Evolutionary conservation across 1,140 invertebrate species (phyloP), one percentile per base, ranked within the genome.

Genomic region (Ceratina calcarata): DNA sequence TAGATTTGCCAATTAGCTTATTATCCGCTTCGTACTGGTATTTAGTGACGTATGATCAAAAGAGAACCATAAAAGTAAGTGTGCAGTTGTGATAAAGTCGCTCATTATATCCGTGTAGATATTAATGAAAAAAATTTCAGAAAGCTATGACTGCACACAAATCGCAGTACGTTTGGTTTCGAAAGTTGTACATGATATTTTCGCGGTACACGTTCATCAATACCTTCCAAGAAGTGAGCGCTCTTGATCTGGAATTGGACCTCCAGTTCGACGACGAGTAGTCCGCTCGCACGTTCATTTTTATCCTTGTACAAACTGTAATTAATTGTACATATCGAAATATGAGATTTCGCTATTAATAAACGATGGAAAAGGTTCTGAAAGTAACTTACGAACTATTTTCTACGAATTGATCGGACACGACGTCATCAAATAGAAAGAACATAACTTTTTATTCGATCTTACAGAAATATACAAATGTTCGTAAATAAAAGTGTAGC

Each of bases 161-260:
- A 85, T 97, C 97, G 18, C 98, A 99, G 91, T 95, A 98, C 91
- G 95, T 97, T 16, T 99, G 98, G 98, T 99, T 98, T 91, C 94
- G 98, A 80, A 95, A 95, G 88, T 93, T 99, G 8, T 99, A 98
- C 90, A 95, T 99, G 85, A 91, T 96, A 64, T 98, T 98, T 93
- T 98, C 98, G 49, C 95, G 98, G 45, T 99, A 98, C 89, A 96
- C 98, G 91, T 94, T 98, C 53, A 96, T 99, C 13, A 99, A 99
- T 90, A 97, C 97, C 3, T 93, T 97, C 67, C 94, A 95, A 82
- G 94, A 95, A 90, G 94, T 97, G 82, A 95, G 95, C 87, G 89
- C 95, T 15, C 94, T 95, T 2, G 96, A 96, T 89, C 94, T 97
- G 65, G 95, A 97, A 87, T 90, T 97, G 66, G 96, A 97, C 91